Conservation (phyloP, 2,113 vertebrate genomes). For the Hippolais icterina region DNA sequence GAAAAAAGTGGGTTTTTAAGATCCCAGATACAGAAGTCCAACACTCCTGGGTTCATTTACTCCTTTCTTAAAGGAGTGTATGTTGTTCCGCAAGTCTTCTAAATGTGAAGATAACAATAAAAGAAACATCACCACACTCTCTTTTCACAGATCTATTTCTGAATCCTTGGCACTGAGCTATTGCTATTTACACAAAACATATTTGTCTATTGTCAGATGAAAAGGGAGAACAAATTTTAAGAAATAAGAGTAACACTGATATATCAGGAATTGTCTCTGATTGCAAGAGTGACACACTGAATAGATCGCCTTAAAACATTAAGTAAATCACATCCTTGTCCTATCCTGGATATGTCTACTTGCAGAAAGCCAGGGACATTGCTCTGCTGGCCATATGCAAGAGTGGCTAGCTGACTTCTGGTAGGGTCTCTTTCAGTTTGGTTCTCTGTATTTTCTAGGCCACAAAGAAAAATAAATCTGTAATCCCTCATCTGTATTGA, state of each 20-base stretch:
- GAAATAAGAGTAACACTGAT: not conserved
- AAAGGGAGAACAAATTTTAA: not conserved
- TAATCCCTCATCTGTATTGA: not conserved
- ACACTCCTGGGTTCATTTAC: not conserved
- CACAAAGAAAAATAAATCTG: not conserved
- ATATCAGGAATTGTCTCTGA: not conserved
- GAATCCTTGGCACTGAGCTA: not conserved
- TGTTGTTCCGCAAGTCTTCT: not conserved
- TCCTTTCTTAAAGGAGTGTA: not conserved
- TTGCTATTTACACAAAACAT: not conserved
- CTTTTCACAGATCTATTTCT: not conserved
- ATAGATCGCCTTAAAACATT: not conserved
- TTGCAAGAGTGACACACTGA: not conserved
- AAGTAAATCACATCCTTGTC: not conserved
- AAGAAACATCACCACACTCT: not conserved
- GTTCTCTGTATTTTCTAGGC: not conserved
- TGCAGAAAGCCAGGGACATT: not conserved
- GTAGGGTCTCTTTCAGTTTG: not conserved
- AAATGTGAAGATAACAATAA: not conserved
- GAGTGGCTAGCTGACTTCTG: not conserved
- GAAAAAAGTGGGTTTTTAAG: not conserved
- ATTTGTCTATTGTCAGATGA: not conserved
- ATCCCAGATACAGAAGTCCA: not conserved
- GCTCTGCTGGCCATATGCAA: not conserved
- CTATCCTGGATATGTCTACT: not conserved